A percentile compares a stretch with the other conserved stretches of the same genome.
Conservation (phyloP, 1,140 invertebrate genomes). For the Cydia pomonella region DNA sequence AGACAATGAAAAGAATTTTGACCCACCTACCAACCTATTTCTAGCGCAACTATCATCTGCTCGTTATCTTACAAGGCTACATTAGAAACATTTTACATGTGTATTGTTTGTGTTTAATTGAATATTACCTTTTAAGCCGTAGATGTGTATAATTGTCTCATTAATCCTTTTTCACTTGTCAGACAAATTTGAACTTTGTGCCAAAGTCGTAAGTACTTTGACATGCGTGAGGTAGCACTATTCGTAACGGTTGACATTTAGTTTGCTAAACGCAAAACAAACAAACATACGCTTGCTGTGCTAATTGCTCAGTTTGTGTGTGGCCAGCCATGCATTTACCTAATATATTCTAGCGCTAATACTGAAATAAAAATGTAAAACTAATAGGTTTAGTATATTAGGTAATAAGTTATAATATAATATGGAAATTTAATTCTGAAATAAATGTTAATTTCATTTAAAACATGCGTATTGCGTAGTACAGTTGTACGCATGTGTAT, state of each 20-base stretch:
- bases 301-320: slow-evolving; percentile 12
- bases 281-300: neutral
- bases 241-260: slow-evolving; percentile 17
- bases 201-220: neutral
- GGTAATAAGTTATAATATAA: too few relatives aligned
- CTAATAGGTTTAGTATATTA: too few relatives aligned
- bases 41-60: too few relatives aligned
- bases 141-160: neutral
- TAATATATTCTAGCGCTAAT: slow-evolving; percentile 1
- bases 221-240: neutral
- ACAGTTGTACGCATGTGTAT: too few relatives aligned
- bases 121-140: slow-evolving; percentile 7
- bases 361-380: neutral
- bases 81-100: neutral
- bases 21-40: too few relatives aligned
- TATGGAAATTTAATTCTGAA: too few relatives aligned
- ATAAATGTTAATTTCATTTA: too few relatives aligned
- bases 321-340: slow-evolving; percentile 10
- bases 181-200: neutral
- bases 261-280: slow-evolving; percentile 19
- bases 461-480: neutral
- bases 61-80: neutral
- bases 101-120: slow-evolving; percentile 17
- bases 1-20: too few relatives aligned
- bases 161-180: neutral